These are phyloP conservation scores for Nycteola revayana DNA, from an alignment of 2,888 invertebrate species.

Conservation along the genomic window DNA sequence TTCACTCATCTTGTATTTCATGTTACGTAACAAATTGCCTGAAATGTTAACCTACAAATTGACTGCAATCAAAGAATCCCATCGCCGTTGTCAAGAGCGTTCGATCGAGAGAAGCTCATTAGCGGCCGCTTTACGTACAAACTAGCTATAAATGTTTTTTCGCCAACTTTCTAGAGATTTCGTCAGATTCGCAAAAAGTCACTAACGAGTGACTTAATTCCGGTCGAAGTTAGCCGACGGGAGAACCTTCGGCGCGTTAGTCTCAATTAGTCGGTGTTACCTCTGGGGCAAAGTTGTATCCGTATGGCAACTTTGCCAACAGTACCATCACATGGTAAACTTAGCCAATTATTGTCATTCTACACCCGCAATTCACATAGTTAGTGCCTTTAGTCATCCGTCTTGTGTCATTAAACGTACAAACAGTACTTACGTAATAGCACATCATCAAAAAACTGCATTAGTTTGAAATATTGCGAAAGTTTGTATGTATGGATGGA, in stretches of 20 bases:
- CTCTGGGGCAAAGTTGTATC: conserved; percentile 30
- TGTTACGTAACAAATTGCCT: no score
- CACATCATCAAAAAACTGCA: no score
- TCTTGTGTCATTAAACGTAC: no score
- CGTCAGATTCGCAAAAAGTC: conserved; percentile 65
- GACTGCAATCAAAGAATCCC: neutral
- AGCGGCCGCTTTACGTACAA: conserved; percentile 32
- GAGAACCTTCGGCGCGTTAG: conserved; percentile 46
- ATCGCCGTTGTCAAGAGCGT: conserved; percentile 10
- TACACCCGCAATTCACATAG: conserved; percentile 30
- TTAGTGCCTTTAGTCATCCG: conserved; percentile 5
- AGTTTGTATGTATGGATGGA: no score
- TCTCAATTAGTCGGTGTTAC: conserved; percentile 61
- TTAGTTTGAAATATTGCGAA: no score
- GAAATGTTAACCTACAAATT: no score
- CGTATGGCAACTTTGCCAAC: conserved; percentile 25
- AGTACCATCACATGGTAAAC: conserved; percentile 45
- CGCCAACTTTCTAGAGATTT: conserved; percentile 60
- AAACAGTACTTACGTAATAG: no score
- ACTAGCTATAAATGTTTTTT: conserved; percentile 57
- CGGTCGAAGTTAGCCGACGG: conserved; percentile 53
- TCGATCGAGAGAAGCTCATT: conserved; percentile 37
- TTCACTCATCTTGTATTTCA: no score
- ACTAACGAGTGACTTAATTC: conserved; percentile 73
- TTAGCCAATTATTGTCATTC: conserved; percentile 60